Percentiles rank a stretch among this genome's conserved stretches.
These are phyloP conservation scores for Baronia brevicornis DNA, from an alignment of 2,888 invertebrate species.

Conservation along the genomic window DNA sequence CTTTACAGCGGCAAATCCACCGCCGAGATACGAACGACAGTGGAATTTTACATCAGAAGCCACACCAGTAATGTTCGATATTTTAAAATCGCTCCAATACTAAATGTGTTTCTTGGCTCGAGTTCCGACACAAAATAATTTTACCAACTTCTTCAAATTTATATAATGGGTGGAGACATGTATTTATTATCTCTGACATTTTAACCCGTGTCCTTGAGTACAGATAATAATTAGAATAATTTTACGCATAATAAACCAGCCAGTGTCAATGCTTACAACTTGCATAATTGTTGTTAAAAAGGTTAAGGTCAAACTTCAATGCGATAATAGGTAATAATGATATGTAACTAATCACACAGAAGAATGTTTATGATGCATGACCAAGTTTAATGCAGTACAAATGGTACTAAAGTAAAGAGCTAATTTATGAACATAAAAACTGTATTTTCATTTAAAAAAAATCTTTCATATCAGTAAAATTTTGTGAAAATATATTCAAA, in stretches of 20 bases:
- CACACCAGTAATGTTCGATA: conserved; percentile 14
- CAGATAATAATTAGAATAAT: not conserved
- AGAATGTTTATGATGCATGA: too few relatives aligned
- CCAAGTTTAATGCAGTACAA: too few relatives aligned
- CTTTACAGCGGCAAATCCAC: conserved; percentile 27
- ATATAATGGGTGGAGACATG: too few relatives aligned
- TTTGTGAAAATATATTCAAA: too few relatives aligned
- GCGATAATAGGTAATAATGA: too few relatives aligned
- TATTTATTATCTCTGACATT: too few relatives aligned
- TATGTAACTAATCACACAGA: too few relatives aligned
- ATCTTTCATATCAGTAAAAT: too few relatives aligned
- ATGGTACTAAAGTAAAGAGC: too few relatives aligned
- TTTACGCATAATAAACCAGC: not conserved
- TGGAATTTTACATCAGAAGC: conserved; percentile 45
- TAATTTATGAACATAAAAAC: too few relatives aligned
- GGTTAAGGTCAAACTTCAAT: not conserved
- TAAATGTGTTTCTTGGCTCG: conserved; percentile 5
- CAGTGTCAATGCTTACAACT: not conserved
- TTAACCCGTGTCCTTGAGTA: too few relatives aligned
- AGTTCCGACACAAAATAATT: conserved; percentile 6
- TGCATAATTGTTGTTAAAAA: conserved; percentile 4
- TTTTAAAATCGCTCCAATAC: conserved; percentile 6
- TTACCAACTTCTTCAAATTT: conserved; percentile 11
- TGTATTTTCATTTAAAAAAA: too few relatives aligned
- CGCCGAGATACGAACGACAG: conserved; percentile 26